Evolutionary conservation across 2,797 vertebrate genomes (phyloP).

Genomic region (Falco concolor): DNA sequence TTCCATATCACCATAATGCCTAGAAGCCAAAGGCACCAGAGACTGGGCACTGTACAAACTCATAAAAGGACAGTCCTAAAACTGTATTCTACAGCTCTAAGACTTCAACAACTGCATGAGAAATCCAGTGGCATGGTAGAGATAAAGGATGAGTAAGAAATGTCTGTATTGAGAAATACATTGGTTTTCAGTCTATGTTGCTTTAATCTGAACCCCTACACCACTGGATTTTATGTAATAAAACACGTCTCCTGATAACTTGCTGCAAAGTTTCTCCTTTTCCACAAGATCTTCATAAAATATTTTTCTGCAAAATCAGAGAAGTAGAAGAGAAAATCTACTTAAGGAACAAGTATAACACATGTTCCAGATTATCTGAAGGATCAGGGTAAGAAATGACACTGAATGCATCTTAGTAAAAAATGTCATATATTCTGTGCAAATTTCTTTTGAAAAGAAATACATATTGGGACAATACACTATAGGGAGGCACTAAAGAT

Average conservation of each 20-base stretch:
- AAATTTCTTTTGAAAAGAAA: neutral
- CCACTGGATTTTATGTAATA: neutral
- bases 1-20: neutral
- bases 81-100: neutral
- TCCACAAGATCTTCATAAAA: neutral
- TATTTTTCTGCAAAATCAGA: constrained; percentile 1
- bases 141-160: neutral
- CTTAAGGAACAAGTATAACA: neutral
- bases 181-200: neutral
- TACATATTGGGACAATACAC: neutral
- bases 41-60: neutral
- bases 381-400: neutral
- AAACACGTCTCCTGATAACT: neutral
- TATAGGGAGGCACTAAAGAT: neutral
- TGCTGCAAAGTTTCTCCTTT: neutral
- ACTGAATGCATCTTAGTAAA: neutral
- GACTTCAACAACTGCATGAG: neutral
- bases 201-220: neutral
- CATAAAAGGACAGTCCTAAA: neutral
- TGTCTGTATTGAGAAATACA: neutral
- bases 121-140: neutral
- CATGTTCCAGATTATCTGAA: constrained; percentile 2
- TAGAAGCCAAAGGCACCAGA: neutral
- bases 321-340: neutral
- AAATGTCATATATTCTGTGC: neutral